Evolutionary conservation across 2,113 vertebrate genomes (phyloP).

Genomic region (Brienomyrus brachyistius): DNA sequence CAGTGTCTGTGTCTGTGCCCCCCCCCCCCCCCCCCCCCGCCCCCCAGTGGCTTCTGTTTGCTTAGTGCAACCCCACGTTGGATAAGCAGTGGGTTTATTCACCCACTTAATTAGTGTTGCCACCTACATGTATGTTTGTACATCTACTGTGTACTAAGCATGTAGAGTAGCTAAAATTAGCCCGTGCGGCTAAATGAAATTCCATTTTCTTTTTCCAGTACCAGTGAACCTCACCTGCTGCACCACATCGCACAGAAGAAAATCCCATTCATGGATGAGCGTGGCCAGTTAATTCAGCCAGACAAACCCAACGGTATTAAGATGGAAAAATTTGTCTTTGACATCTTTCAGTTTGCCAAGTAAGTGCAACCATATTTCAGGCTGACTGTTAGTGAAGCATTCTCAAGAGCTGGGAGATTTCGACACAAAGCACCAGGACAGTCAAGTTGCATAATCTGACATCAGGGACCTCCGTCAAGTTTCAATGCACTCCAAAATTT

Average conservation of each 20-base stretch:
- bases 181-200: not conserved
- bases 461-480: not conserved
- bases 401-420: not conserved
- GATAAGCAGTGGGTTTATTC: not conserved
- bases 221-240: conserved; percentile 76
- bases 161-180: not conserved
- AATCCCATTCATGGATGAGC: conserved; percentile 73
- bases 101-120: not conserved
- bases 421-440: not conserved
- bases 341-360: conserved; percentile 98
- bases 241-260: conserved; percentile 96
- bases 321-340: conserved; percentile 98
- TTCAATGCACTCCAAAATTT: not conserved
- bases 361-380: conserved; percentile 52
- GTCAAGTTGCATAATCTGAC: not conserved
- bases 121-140: not conserved
- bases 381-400: not conserved
- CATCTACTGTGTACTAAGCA: not conserved
- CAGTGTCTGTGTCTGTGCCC: not conserved
- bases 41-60: not conserved
- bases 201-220: conserved; percentile 52
- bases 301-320: conserved; percentile 96
- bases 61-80: not conserved
- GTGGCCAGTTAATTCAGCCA: conserved; percentile 71
- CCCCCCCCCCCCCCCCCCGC: too few species aligned